Conservation (phyloP, 2,797 vertebrate species). For the Notoglanidium macrostoma region DNA sequence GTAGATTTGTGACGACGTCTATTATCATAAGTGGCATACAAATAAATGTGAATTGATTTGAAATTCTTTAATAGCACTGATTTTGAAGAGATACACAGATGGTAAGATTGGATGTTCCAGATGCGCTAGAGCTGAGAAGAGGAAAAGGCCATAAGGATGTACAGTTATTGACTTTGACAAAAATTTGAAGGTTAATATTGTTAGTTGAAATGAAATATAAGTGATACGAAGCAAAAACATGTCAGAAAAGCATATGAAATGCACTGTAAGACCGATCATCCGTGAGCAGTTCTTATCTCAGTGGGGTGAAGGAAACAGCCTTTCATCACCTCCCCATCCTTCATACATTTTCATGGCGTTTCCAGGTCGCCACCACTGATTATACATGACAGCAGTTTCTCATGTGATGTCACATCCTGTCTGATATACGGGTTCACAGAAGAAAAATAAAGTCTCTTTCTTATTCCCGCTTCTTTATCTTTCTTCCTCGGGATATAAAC, state of each 20-base stretch:
- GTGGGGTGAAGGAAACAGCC: not conserved
- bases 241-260: not conserved
- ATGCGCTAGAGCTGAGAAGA: not conserved
- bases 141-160: not conserved
- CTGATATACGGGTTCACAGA: constrained; percentile 7
- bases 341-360: not conserved
- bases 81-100: not conserved
- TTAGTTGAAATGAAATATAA: not conserved
- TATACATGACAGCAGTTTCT: not conserved
- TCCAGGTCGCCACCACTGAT: constrained; percentile 1
- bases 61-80: not conserved
- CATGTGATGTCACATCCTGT: constrained; percentile 34
- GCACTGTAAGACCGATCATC: not conserved
- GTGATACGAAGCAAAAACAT: not conserved
- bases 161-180: not conserved
- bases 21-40: not conserved
- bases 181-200: not conserved
- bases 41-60: not conserved
- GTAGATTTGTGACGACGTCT: not conserved
- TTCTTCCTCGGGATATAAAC: constrained; percentile 14
- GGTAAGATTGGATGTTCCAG: not conserved
- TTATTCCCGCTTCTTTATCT: constrained; percentile 13
- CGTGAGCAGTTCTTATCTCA: not conserved
- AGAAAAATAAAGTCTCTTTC: not conserved
- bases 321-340: not conserved